Conservation (phyloP, 53 echinoderm and acorn worm genomes). For the Echinometra lucunter region DNA sequence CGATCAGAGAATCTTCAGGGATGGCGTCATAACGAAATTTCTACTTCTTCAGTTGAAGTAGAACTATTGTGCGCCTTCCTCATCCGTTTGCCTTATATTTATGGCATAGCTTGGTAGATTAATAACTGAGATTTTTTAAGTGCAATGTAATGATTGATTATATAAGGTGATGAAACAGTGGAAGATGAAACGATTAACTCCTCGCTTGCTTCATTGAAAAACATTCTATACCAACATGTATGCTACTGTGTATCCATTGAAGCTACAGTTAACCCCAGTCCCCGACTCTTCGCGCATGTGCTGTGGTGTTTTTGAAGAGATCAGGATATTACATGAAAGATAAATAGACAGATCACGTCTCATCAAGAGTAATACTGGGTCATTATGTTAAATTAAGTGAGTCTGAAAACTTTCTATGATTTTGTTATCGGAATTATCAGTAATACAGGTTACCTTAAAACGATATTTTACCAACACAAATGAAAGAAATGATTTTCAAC, state of each 20-base stretch:
- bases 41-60: not conserved
- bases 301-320: not conserved
- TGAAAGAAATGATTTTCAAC: too few relatives aligned
- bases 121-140: not conserved
- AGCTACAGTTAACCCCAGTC: not conserved
- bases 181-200: not conserved
- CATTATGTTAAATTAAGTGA: not conserved
- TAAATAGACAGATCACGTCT: not conserved
- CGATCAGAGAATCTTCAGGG: not conserved
- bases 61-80: not conserved
- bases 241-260: not conserved
- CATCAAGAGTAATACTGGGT: not conserved
- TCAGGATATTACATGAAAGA: not conserved
- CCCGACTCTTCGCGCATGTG: not conserved
- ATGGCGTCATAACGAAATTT: not conserved
- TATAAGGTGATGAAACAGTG: not conserved
- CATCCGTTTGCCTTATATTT: not conserved
- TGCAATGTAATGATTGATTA: not conserved
- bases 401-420: not conserved
- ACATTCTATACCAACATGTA: not conserved
- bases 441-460: too few relatives aligned
- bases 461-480: too few relatives aligned
- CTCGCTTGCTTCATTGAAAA: not conserved
- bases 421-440: too few relatives aligned
- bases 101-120: not conserved